Evolutionary conservation across 1,140 invertebrate genomes (phyloP), one percentile per base, ranked within the genome.

Genomic region (Helicoverpa zea): DNA sequence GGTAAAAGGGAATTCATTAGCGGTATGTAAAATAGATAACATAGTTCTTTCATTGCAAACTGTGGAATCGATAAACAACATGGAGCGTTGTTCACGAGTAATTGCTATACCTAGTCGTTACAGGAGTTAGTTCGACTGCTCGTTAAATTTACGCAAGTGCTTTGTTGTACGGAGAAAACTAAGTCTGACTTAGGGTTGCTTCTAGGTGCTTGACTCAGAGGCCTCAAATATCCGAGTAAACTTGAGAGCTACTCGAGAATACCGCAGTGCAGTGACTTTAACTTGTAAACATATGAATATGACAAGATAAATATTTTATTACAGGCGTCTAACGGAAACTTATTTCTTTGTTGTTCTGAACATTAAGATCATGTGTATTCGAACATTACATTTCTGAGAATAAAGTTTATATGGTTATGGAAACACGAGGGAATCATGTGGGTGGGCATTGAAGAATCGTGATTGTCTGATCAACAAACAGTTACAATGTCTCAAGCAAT

Each of bases 101-200:
- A 75, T 63, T 14, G 35, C 56, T 61, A 7, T 61, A 58, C 10
- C 35, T 66, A 43, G 52, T 58, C 30, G 58, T 76, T 63, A 30
- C 18, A 14, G 70, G 16, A 70, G 18, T 66, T 54, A 58, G 35
- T 49, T 18, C 18, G 61, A 61, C 10, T 35, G 52, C 79, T 76
- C 82, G 79, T 85, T 83, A 82, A 85, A 85, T 78, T 77, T 73
- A 78, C 73, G 79, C 80, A 80, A 82, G 76, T 70, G 70, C 82
- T 79, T 83, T 81, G 83, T 83, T 83, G 68, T 56, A 64, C 30
- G 23, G 49, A 72, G 76, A 72, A 77, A 85, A 85, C 82, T 83
- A 82, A 86, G 63, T 80, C 76, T 81, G 81, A 83, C 81, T 84
- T 63, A 52, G 47, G 51, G 54, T 79, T 80, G 76, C 81, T 81